Evolutionary conservation across 2,113 vertebrate genomes (phyloP).

Genomic region (Menura novaehollandiae): DNA sequence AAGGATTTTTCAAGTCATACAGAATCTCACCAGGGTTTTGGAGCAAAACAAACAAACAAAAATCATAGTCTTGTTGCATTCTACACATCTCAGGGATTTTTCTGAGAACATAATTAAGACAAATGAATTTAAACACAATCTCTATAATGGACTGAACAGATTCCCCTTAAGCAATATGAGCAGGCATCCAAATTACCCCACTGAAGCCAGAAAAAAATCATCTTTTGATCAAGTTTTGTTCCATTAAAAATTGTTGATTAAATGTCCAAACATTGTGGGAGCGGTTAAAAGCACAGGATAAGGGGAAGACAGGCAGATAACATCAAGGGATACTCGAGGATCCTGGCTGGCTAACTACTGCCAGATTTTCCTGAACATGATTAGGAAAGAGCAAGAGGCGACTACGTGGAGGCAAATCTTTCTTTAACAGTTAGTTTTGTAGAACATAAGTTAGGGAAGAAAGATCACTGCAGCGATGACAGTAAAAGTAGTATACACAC

Average conservation of each 20-base stretch:
- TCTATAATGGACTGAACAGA: conserved; percentile 41
- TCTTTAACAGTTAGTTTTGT: not conserved
- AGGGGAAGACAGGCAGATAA: conserved; percentile 22
- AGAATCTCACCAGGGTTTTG: not conserved
- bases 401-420: not conserved
- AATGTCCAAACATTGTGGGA: not conserved
- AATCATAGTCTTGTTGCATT: not conserved
- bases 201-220: conserved; percentile 27
- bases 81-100: not conserved
- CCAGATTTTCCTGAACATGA: not conserved
- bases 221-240: conserved; percentile 40
- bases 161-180: not conserved
- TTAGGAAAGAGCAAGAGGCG: not conserved
- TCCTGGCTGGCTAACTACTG: not conserved
- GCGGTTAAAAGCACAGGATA: not conserved
- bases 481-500: not conserved
- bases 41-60: not conserved
- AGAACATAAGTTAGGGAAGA: not conserved
- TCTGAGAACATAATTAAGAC: conserved; percentile 40
- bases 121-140: conserved; percentile 36
- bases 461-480: not conserved
- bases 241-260: not conserved
- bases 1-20: not conserved
- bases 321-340: not conserved
- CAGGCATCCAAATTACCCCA: conserved; percentile 39